A percentile compares a stretch with the other conserved stretches of the same genome.
phyloP scores from a whole-genome alignment of 2,113 vertebrate species.

The Sceloporus undulatus region DNA sequence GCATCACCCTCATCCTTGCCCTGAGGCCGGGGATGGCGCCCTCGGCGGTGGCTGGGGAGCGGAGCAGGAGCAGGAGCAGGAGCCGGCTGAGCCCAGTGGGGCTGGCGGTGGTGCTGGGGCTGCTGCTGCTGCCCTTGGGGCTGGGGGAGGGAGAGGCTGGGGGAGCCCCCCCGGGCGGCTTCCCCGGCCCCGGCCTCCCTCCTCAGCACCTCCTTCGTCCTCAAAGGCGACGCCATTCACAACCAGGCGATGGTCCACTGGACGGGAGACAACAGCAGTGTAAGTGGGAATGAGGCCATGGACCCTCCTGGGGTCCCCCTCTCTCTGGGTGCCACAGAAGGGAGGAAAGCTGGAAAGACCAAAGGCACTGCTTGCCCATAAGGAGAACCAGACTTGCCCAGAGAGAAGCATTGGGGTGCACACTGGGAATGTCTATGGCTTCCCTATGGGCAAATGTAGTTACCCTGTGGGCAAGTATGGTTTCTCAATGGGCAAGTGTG shows the following conservation, averaged over 20 bases:
- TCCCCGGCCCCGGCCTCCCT: slow-evolving; percentile 80
- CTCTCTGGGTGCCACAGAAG: no score
- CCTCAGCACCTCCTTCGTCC: slow-evolving; percentile 95
- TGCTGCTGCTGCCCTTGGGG: slow-evolving; percentile 59
- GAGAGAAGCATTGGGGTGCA: no score
- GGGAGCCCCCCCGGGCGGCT: slow-evolving; percentile 56
- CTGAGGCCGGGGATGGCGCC: slow-evolving; percentile 53
- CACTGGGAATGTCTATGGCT: no score
- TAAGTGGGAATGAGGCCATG: slow-evolving; percentile 79
- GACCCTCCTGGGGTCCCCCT: no score
- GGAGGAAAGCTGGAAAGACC: no score
- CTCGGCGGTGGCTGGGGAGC: slow-evolving; percentile 78
- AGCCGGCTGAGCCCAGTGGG: slow-evolving; percentile 41
- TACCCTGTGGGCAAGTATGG: no score
- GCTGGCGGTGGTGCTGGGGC: neutral
- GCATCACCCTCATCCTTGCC: slow-evolving; percentile 67
- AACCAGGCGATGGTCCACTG: slow-evolving; percentile 99
- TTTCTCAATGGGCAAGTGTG: no score
- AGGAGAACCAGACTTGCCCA: no score
- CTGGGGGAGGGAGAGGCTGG: slow-evolving; percentile 39
- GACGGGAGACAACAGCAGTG: slow-evolving; percentile 98
- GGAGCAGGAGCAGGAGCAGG: slow-evolving; percentile 78
- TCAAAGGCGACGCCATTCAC: slow-evolving; percentile 95
- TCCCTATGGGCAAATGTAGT: no score
- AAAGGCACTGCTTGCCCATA: no score